A percentile compares a stretch with the other conserved stretches of the same genome.
Evolutionary conservation across 2,113 vertebrate species (phyloP).

Genomic region (Callopanchax toddi): DNA sequence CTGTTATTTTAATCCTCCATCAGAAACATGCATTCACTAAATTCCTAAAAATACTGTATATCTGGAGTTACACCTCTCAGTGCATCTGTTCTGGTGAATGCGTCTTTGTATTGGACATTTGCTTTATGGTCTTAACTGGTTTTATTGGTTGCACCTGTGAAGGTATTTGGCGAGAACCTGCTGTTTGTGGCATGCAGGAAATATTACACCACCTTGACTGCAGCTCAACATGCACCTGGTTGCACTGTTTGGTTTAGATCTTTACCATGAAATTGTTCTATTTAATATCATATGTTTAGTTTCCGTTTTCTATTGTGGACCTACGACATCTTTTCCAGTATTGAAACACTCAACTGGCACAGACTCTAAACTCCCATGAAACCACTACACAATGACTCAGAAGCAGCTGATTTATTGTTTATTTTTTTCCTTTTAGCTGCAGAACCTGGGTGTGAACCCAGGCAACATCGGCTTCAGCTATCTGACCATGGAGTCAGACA

Average conservation of each 20-base stretch:
- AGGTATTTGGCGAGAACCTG: neutral
- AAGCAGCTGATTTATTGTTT: neutral
- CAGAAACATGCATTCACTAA: too few species aligned
- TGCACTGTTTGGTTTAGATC: neutral
- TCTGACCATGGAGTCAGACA: conserved; percentile 95
- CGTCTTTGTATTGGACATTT: neutral
- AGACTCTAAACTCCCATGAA: neutral
- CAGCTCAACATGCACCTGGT: neutral
- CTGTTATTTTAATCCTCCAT: neutral
- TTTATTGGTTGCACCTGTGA: conserved; percentile 4
- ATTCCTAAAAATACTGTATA: neutral
- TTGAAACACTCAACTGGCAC: too few species aligned
- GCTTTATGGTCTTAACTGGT: neutral
- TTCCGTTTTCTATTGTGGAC: too few species aligned
- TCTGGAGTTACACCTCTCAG: neutral
- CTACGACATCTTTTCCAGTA: too few species aligned
- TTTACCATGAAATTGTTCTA: too few species aligned
- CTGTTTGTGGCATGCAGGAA: neutral
- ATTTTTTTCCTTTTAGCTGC: conserved; percentile 80
- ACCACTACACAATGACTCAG: too few species aligned
- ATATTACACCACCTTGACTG: neutral
- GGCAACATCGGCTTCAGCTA: conserved; percentile 92
- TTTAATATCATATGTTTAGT: too few species aligned
- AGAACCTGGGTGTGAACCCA: conserved; percentile 91
- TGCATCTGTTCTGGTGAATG: too few species aligned